Evolutionary conservation across 1,140 invertebrate genomes (phyloP).

Genomic region (Drosophila kohkoa): DNA sequence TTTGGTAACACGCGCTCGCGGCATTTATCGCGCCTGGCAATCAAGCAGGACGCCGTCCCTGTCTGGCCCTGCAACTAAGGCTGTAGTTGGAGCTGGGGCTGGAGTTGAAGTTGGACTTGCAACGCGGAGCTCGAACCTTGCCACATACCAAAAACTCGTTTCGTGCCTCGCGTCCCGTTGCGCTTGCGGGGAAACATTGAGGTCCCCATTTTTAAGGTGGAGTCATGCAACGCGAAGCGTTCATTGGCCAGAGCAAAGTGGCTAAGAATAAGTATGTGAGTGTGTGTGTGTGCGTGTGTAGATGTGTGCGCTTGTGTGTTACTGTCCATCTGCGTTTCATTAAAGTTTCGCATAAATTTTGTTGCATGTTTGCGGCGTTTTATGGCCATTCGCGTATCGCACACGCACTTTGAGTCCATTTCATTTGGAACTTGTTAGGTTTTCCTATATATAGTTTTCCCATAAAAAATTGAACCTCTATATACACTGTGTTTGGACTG

Average conservation of each 20-base stretch:
- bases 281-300: conserved; percentile 16
- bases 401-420: conserved; percentile 75
- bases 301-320: conserved; percentile 1
- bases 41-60: conserved; percentile 71
- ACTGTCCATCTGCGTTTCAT: conserved; percentile 61
- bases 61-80: conserved; percentile 26
- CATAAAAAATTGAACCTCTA: conserved; percentile 31
- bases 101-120: conserved; percentile 26
- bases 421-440: conserved; percentile 66
- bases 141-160: conserved; percentile 61
- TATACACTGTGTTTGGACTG: conserved; percentile 2
- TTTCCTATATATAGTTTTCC: conserved; percentile 53
- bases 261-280: neutral
- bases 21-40: conserved; percentile 67
- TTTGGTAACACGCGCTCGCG: conserved; percentile 58
- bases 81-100: conserved; percentile 12
- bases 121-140: conserved; percentile 29
- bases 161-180: conserved; percentile 33
- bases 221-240: conserved; percentile 56
- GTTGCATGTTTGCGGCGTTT: conserved; percentile 75
- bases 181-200: conserved; percentile 43
- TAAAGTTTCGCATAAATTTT: conserved; percentile 81
- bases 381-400: conserved; percentile 66
- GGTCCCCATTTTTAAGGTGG: conserved; percentile 76
- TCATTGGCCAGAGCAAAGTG: conserved; percentile 57